Evolutionary conservation across 1,140 invertebrate species (phyloP).

Genomic region (Melitaea cinxia): DNA sequence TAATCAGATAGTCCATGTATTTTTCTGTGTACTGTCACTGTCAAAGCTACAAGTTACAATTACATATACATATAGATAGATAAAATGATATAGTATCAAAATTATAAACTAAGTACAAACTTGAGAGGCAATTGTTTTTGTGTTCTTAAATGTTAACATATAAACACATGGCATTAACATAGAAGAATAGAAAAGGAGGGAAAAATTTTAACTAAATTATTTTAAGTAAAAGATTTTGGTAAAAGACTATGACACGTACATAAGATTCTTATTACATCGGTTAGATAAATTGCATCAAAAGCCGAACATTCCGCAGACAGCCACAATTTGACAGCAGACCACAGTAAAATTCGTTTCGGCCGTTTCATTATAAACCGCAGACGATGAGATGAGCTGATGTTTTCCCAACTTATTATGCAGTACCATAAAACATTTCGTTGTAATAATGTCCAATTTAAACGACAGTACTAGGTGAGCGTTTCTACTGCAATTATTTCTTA

Average conservation of each 20-base stretch:
- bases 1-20: too few species aligned
- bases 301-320: constrained; percentile 36
- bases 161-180: too few species aligned
- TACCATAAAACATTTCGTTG: constrained; percentile 31
- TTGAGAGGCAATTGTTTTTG: too few species aligned
- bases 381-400: constrained; percentile 47
- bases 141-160: too few species aligned
- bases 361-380: constrained; percentile 67
- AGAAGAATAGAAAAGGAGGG: too few species aligned
- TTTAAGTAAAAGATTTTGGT: not conserved
- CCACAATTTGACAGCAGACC: constrained; percentile 61
- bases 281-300: constrained; percentile 36
- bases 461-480: constrained; percentile 15
- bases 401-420: constrained; percentile 44
- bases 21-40: too few species aligned
- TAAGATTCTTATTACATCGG: not conserved
- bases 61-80: too few species aligned
- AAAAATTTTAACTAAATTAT: too few species aligned
- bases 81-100: too few species aligned
- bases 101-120: too few species aligned
- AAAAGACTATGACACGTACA: not conserved
- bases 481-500: constrained; percentile 8
- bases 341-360: constrained; percentile 62
- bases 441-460: constrained; percentile 36
- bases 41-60: too few species aligned